A percentile compares a stretch with the other conserved stretches of the same genome.
Conservation (phyloP, 2,888 invertebrate species). For the Dryomyza anilis region DNA sequence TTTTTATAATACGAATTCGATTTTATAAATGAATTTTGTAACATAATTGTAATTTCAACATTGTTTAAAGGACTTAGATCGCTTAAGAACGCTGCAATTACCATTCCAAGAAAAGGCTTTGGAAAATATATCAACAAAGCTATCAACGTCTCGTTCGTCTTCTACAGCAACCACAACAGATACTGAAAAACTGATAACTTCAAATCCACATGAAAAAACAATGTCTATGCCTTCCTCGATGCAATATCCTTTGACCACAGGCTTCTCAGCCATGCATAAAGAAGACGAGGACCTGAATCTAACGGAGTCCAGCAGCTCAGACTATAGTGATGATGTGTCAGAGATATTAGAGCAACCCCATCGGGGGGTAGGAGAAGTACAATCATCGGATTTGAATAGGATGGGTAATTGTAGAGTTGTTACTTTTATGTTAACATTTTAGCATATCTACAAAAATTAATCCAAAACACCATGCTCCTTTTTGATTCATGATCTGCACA, state of each 20-base stretch:
- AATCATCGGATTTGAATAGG: too few species aligned
- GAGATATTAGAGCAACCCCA: constrained; percentile 16
- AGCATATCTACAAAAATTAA: too few species aligned
- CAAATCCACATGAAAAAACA: too few species aligned
- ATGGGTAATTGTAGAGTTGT: too few species aligned
- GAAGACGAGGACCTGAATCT: constrained; percentile 17
- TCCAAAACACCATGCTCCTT: too few species aligned
- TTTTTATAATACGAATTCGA: too few species aligned
- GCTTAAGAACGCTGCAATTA: constrained; percentile 50
- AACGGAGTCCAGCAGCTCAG: constrained; percentile 25
- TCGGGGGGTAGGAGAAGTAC: too few species aligned
- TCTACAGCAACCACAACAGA: constrained; percentile 32
- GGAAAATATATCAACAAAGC: constrained; percentile 46
- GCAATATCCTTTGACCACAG: neutral
- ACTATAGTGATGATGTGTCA: constrained; percentile 20
- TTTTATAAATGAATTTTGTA: too few species aligned
- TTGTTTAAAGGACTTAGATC: constrained; percentile 54
- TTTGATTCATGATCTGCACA: too few species aligned
- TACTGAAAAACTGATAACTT: constrained; percentile 31
- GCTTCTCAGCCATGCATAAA: constrained; percentile 3
- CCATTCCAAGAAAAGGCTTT: constrained; percentile 49
- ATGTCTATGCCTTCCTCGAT: neutral
- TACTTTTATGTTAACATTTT: too few species aligned
- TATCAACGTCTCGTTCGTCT: constrained; percentile 27
- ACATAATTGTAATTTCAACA: too few species aligned